Evolutionary conservation across 1,140 invertebrate species (phyloP).

Genomic region (Mya arenaria): DNA sequence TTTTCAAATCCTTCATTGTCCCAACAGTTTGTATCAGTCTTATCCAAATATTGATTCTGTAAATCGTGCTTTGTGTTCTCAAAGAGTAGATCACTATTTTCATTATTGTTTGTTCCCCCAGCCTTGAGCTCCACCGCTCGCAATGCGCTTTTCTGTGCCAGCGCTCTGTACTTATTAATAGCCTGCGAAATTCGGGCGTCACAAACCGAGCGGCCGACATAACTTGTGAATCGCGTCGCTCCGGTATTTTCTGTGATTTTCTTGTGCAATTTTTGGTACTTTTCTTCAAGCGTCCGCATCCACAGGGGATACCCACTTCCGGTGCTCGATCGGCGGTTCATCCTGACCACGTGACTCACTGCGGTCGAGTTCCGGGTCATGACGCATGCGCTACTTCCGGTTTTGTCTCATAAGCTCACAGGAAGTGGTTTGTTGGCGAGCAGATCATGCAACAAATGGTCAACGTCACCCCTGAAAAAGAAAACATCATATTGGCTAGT

Average conservation of each 20-base stretch:
- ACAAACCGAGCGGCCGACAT: constrained; percentile 39
- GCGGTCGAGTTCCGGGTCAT: constrained; percentile 34
- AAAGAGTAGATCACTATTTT: neutral
- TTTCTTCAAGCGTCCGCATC: constrained; percentile 66
- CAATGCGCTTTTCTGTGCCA: constrained; percentile 1
- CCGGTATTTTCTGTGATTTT: constrained; percentile 59
- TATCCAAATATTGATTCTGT: constrained; percentile 42
- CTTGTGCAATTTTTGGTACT: constrained; percentile 65
- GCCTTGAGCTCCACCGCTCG: constrained; percentile 1
- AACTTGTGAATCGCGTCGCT: neutral
- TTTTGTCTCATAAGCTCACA: too few relatives aligned
- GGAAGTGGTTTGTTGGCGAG: too few relatives aligned
- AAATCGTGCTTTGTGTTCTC: neutral
- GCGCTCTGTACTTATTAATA: constrained; percentile 26
- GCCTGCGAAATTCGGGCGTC: constrained; percentile 33
- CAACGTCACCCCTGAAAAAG: too few relatives aligned
- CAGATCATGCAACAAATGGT: too few relatives aligned
- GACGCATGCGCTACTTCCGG: neutral
- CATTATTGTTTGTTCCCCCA: neutral
- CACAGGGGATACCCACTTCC: constrained; percentile 53
- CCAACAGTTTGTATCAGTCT: neutral
- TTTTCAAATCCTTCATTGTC: constrained; percentile 10
- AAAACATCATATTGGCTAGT: too few relatives aligned
- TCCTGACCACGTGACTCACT: neutral
- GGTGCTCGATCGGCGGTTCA: neutral